Conservation (phyloP, 2,797 vertebrate genomes). For the Macroramphosus scolopax region DNA sequence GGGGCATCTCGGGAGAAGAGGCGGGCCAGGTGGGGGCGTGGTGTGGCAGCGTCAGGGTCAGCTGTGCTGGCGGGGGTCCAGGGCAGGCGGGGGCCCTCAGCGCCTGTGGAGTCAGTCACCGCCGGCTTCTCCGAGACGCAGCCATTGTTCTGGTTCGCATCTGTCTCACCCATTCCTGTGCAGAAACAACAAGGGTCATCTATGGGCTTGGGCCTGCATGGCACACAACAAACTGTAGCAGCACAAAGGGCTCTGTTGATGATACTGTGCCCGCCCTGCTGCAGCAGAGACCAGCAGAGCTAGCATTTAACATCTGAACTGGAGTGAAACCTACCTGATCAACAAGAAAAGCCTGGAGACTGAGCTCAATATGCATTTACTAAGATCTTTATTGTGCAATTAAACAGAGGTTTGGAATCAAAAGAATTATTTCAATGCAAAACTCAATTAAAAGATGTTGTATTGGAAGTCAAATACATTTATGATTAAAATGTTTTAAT, state of each 20-base stretch:
- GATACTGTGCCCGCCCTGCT: constrained; percentile 48
- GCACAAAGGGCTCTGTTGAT: constrained; percentile 81
- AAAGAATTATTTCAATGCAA: too few relatives aligned
- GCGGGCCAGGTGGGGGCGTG: constrained; percentile 98
- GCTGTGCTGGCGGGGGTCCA: constrained; percentile 86
- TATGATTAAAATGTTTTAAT: too few relatives aligned
- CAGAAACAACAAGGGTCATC: constrained; percentile 92
- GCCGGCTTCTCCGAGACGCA: constrained; percentile 85
- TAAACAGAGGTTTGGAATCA: too few relatives aligned
- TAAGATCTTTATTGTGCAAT: too few relatives aligned
- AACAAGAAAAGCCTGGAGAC: too few relatives aligned
- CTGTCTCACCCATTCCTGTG: constrained; percentile 90
- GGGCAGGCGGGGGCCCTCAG: constrained; percentile 82
- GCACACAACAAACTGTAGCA: constrained; percentile 74
- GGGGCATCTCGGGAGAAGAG: constrained; percentile 99
- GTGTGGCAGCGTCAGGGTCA: constrained; percentile 80
- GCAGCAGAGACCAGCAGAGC: constrained; percentile 32
- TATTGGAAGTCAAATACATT: too few relatives aligned
- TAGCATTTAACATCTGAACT: constrained; percentile 22
- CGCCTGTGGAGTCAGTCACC: constrained; percentile 92
- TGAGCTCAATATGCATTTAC: too few relatives aligned
- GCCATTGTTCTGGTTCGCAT: constrained; percentile 97
- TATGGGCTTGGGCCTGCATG: constrained; percentile 82
- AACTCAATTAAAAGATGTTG: too few relatives aligned
- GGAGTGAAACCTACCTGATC: constrained; percentile 23